Percentiles rank a stretch among this genome's conserved stretches.
phyloP scores from a whole-genome alignment of 2,113 vertebrate genomes.

The Marmota flaviventris region DNA sequence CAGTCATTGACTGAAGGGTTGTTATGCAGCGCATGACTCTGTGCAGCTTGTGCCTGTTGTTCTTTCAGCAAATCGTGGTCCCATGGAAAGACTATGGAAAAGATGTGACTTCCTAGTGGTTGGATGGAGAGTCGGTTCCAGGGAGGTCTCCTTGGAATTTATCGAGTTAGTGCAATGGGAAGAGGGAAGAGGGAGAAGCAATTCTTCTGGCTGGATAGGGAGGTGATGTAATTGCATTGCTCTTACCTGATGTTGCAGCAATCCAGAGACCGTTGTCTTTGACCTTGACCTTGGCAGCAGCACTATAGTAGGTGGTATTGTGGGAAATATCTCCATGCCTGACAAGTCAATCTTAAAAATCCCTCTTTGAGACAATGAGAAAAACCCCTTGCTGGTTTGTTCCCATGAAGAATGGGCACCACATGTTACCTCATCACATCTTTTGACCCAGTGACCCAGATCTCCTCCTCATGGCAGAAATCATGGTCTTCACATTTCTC shows the following conservation, averaged over 20 bases:
- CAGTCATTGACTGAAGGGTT: background rate
- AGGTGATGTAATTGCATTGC: background rate
- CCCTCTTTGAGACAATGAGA: conserved; percentile 42
- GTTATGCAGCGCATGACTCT: too few species aligned
- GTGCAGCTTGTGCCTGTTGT: background rate
- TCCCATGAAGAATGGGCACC: background rate
- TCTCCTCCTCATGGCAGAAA: background rate
- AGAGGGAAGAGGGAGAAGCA: background rate
- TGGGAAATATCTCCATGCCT: conserved; percentile 77
- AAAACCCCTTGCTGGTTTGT: background rate
- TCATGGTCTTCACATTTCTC: background rate
- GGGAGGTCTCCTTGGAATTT: background rate
- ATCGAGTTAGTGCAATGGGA: background rate
- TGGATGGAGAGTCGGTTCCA: background rate
- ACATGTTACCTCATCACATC: background rate
- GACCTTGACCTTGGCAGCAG: conserved; percentile 75
- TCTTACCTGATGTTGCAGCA: conserved; percentile 72
- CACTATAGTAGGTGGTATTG: background rate
- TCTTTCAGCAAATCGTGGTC: background rate
- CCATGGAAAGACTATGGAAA: background rate
- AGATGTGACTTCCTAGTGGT: background rate
- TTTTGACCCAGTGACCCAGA: conserved; percentile 54
- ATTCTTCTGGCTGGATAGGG: too few species aligned
- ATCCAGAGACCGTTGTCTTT: conserved; percentile 70
- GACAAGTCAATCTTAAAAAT: conserved; percentile 68